Percentiles rank a stretch among this genome's conserved stretches.
Conservation (phyloP, 2,113 vertebrate species). For the Callopanchax toddi region DNA sequence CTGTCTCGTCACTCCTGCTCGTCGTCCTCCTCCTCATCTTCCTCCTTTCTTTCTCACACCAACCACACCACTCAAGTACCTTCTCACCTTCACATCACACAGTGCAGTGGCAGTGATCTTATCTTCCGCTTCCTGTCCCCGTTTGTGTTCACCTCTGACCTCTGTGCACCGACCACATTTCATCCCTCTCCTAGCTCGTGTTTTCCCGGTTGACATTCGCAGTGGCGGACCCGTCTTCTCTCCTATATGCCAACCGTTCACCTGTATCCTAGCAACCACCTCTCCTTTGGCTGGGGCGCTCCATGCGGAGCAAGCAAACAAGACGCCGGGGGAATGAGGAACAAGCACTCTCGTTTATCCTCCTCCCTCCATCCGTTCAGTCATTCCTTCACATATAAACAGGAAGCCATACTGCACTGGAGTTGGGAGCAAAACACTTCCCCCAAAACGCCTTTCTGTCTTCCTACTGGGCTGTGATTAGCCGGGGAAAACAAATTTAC, state of each 20-base stretch:
- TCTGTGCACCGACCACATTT: slow-evolving; percentile 58
- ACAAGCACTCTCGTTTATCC: slow-evolving; percentile 71
- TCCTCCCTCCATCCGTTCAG: slow-evolving; percentile 62
- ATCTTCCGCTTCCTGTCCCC: slow-evolving; percentile 42
- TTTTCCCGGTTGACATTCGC: slow-evolving; percentile 70
- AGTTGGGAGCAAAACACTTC: slow-evolving; percentile 29
- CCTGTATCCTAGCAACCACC: slow-evolving; percentile 85
- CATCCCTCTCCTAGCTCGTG: slow-evolving; percentile 47
- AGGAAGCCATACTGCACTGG: slow-evolving; percentile 45
- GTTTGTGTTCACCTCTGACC: slow-evolving; percentile 54
- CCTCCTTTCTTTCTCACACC: slow-evolving; percentile 9
- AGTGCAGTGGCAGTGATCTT: neutral
- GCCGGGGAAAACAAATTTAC: too few relatives aligned
- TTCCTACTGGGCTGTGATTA: neutral
- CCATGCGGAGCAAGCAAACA: slow-evolving; percentile 73
- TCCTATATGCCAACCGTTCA: slow-evolving; percentile 79
- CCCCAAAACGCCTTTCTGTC: slow-evolving; percentile 7
- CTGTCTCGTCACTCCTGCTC: slow-evolving; percentile 48
- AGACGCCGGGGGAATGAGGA: slow-evolving; percentile 72
- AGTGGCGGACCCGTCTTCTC: slow-evolving; percentile 74
- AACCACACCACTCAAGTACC: slow-evolving; percentile 22
- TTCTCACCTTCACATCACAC: neutral
- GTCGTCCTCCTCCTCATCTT: slow-evolving; percentile 28
- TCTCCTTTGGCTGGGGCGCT: slow-evolving; percentile 74
- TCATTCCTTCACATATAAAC: slow-evolving; percentile 71